These are phyloP conservation scores for Antedon mediterranea DNA, from an alignment of 53 echinoderm and acorn worm species.

Conservation along the genomic window DNA sequence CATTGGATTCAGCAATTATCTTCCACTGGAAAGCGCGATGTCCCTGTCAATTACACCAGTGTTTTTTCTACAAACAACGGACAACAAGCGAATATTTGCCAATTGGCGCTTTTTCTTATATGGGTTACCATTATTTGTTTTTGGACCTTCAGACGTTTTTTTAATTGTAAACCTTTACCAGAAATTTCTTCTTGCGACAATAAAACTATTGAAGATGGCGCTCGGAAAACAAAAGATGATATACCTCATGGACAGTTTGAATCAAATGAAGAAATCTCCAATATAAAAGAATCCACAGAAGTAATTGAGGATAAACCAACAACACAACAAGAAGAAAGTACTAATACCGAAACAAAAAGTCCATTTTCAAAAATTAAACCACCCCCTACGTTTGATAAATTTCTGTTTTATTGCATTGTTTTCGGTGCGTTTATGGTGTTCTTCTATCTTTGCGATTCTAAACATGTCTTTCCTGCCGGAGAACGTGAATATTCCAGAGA, in stretches of 20 bases:
- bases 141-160: constrained; percentile 22
- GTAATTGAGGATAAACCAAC: background rate
- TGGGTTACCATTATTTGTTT: constrained; percentile 29
- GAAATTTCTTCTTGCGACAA: background rate
- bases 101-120: constrained; percentile 36
- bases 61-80: no score
- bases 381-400: constrained; percentile 49
- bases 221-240: background rate
- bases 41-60: no score
- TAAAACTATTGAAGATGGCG: constrained; percentile 1
- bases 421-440: constrained; percentile 50
- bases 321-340: background rate
- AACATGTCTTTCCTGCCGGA: constrained; percentile 27
- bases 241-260: no score
- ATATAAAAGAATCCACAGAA: background rate
- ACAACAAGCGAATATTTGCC: background rate
- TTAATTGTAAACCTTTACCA: background rate
- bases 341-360: background rate
- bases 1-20: no score
- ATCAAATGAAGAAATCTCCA: background rate
- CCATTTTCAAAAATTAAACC: constrained; percentile 34
- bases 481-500: constrained; percentile 43
- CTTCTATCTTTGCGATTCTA: constrained; percentile 52
- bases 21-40: no score
- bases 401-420: constrained; percentile 28